Evolutionary conservation across 2,888 invertebrate genomes (phyloP), one percentile per base, ranked within the genome.

Genomic region (Sphaeridia pumilis): DNA sequence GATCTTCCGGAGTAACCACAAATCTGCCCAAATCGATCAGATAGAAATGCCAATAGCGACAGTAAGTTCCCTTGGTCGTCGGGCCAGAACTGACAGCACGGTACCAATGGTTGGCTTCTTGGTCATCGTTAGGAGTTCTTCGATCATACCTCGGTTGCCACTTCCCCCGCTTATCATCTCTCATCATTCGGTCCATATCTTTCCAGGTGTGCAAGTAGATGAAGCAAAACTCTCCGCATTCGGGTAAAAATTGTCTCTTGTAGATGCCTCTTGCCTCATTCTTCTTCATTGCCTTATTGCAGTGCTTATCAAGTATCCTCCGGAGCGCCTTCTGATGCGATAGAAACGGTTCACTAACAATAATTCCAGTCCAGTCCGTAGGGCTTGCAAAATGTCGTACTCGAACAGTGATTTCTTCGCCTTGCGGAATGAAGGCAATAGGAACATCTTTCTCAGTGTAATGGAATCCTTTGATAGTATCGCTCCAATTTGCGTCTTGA

Each of bases 121-220:
- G 46, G 14, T 49, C 47, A 14, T 57, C 28, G 10, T 27, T 26
- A 54, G 27, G 26, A 5, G 42, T 35, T 47, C 50, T 12, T 27
- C 46, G 27, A 25, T 52, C 26, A 12, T 21, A 14, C 34, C n/a
- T 34, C 21, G 26, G 31, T 24, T 22, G 46, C 35, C 46, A 7
- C 17, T 46, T 12, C 26, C 34, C 17, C 28, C 34, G 28, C 25
- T 2, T 22, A 1, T 35, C 36, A 36, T 38, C 49, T 25, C 46
- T 41, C 2, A 42, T 45, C 7, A 12, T 2, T 4, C 25, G 12
- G 49, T 49, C 46, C 20, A 42, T 31, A 20, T 28, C 14, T 31
- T 46, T 41, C 58, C 58, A 58, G 5, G 31, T 14, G 25, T 52
- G 55, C 22, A 55, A 54, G 25, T 48, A 46, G 12, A 58, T 56